Base-by-base conservation (phyloP, 2,797 vertebrate species). In the Acrossocheilus fasciatus region DNA sequence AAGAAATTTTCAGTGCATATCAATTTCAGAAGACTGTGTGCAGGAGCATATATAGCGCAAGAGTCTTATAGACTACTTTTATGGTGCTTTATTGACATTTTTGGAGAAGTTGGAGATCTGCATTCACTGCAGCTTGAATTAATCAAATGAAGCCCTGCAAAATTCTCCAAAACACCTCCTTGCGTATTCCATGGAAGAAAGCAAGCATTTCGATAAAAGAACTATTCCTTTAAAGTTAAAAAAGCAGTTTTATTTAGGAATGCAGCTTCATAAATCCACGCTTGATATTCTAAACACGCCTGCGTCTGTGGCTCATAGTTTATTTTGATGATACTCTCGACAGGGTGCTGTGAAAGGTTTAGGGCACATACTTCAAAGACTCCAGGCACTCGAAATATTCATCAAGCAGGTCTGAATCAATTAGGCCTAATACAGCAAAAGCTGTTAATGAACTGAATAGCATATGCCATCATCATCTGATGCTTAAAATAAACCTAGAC, bases 351-450 rank as follows among this genome's bases (percentile, higher is more conserved):
- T 80, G 76, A 80, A 85, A 85, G 84, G 50, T 70, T 72, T 70
- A 70, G 75, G 66, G 36, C 50, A 54, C 26, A 59, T 34, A 66
- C 68, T 85, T 62, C 57, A 76, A 84, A 84, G 82, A 79, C 84
- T 79, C 79, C 66, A 62, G 39, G 39, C 76, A 54, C 84, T 85
- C 75, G 5, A 80, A 78, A 80, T 80, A 72, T 80, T 85, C 50
- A 72, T 80, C 84, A 85, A 85, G 83, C 50, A 78, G 83, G 75
- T 79, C 66, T 80, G 84, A 80, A 80, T 85, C 75, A 85, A 85
- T 85, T 80, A 85, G 39, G 36, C 4, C 83, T 70, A 80, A 59
- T 85, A 80, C 84, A 80, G 41, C 5, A 62, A 70, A 85, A 79
- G 76, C 62, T 66, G 62, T 77, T 68, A 77, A 84, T 69, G 74